These are phyloP conservation scores for Sorex fumeus DNA, from an alignment of 2,113 vertebrate genomes.

Conservation along the genomic window DNA sequence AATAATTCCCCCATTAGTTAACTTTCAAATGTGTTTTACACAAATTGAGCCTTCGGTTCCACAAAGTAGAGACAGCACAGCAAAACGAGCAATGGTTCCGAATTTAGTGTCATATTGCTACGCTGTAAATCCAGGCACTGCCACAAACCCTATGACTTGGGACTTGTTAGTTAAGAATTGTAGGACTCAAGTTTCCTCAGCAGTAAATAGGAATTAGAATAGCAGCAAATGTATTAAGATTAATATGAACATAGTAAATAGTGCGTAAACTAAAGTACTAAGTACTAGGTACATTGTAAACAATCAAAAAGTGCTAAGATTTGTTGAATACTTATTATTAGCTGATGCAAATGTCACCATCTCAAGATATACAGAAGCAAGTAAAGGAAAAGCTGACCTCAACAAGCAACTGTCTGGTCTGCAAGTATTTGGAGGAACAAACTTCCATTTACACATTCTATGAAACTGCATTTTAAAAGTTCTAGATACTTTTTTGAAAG, in stretches of 20 bases:
- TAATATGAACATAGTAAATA: background rate
- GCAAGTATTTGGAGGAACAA: constrained; percentile 23
- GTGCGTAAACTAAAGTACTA: constrained; percentile 1
- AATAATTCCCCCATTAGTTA: constrained; percentile 7
- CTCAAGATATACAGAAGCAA: constrained; percentile 23
- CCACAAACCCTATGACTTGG: background rate
- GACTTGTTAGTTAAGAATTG: background rate
- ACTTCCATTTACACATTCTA: background rate
- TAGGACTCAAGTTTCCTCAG: constrained; percentile 21
- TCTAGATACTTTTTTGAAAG: constrained; percentile 43
- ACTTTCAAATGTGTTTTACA: constrained; percentile 34
- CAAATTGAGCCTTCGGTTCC: background rate
- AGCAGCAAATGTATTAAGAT: constrained; percentile 14
- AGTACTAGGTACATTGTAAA: constrained; percentile 55
- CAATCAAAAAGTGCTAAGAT: constrained; percentile 1
- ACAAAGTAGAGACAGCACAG: background rate
- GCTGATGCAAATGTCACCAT: constrained; percentile 38
- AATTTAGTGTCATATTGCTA: background rate
- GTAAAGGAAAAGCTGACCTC: constrained; percentile 53
- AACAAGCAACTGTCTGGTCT: constrained; percentile 7
- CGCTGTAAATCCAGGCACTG: background rate
- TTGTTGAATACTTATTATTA: constrained; percentile 55
- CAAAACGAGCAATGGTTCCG: constrained; percentile 3
- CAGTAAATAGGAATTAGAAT: constrained; percentile 41
- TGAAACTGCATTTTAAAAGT: constrained; percentile 36